Evolutionary conservation across 53 echinoderm and acorn worm genomes (phyloP), one percentile per base, ranked within the genome.

Genomic region (Henricia sp.): DNA sequence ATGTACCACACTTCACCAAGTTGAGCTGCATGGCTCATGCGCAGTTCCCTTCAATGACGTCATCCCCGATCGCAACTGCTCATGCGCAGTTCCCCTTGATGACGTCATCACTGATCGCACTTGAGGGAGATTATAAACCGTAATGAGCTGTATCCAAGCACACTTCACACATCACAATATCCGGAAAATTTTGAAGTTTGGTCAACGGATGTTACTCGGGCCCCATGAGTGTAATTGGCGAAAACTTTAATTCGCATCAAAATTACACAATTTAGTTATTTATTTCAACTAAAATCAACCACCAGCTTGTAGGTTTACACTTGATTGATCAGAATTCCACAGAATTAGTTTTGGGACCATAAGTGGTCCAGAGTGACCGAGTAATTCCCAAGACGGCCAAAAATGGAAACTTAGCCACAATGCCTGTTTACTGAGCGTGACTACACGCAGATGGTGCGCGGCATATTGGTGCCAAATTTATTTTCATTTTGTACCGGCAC

Each of bases 101-200:
- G n/a, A n/a, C n/a, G n/a, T n/a, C n/a, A n/a, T n/a, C n/a, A n/a
- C n/a, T n/a, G n/a, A n/a, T n/a, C n/a, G n/a, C n/a, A n/a, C n/a
- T n/a, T n/a, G n/a, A n/a, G n/a, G n/a, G n/a, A n/a, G n/a, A n/a
- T n/a, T n/a, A n/a, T n/a, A n/a, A n/a, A n/a, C n/a, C n/a, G n/a
- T n/a, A n/a, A n/a, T n/a, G n/a, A n/a, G n/a, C n/a, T 59, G 59
- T 59, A 76, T 57, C 76, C 76, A 76, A 76, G 40, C 58, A 57
- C 59, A 57, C 46, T 80, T 80, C 80, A 80, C 80, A 62, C 80
- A 64, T 64, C 63, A 30, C 80, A 80, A 80, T 80, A 37, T 80
- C 33, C n/a, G 19, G 48, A 80, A 6, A 27, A 9, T 24, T 24
- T 8, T 46, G 2, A 24, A 28, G 25, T 40, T 42, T 9, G 76